Evolutionary conservation across 2,888 invertebrate genomes (phyloP).

Genomic region (Oeneis ivallda): DNA sequence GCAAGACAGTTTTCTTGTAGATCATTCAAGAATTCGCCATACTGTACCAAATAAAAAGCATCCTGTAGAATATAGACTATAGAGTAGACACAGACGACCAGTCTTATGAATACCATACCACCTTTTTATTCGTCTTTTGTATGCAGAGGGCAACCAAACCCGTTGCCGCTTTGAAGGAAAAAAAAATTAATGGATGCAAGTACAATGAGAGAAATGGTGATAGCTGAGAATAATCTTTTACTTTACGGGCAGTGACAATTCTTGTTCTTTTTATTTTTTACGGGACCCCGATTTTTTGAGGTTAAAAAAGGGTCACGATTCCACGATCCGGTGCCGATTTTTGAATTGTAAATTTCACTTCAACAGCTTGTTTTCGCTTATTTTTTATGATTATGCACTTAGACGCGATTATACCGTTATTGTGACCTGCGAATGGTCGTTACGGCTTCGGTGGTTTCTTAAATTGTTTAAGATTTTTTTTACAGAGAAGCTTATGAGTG

Average conservation of each 20-base stretch:
- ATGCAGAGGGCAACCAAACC: conserved; percentile 68
- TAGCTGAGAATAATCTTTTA: conserved; percentile 79
- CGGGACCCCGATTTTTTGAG: conserved; percentile 62
- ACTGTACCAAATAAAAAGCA: background rate
- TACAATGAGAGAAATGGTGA: conserved; percentile 79
- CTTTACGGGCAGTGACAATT: conserved; percentile 64
- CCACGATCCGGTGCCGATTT: conserved; percentile 55
- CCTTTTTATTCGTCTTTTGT: conserved; percentile 74
- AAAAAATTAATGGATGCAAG: conserved; percentile 72
- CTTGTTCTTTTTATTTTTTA: conserved; percentile 64
- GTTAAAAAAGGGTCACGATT: conserved; percentile 68
- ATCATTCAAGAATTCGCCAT: background rate
- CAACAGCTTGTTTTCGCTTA: conserved; percentile 36
- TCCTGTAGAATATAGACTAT: conserved; percentile 16
- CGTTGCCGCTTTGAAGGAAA: conserved; percentile 62
- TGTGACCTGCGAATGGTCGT: conserved; percentile 24
- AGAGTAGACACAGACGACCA: conserved; percentile 55
- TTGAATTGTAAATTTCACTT: conserved; percentile 62
- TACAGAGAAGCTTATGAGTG: background rate
- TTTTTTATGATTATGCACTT: conserved; percentile 26
- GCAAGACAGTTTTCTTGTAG: background rate
- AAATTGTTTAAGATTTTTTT: conserved; percentile 4
- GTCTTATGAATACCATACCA: conserved; percentile 63
- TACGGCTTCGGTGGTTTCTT: conserved; percentile 7
- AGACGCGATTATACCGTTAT: conserved; percentile 17